A percentile compares a stretch with the other conserved stretches of the same genome.
Conservation (phyloP, 2,888 invertebrate genomes). For the Cheiracanthium punctorium region DNA sequence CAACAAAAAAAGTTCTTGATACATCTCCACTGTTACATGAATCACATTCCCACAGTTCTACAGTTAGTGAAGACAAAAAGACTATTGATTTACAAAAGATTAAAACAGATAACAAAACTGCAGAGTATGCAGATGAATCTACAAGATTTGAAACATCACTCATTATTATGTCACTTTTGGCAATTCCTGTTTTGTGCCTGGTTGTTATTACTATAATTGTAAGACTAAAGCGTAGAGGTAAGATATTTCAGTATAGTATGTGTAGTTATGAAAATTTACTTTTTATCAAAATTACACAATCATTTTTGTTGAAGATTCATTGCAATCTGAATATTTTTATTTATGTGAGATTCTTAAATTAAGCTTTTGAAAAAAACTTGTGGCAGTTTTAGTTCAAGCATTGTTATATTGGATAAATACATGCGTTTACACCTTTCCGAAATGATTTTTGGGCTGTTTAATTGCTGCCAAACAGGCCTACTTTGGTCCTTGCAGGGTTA, state of each 20-base stretch:
- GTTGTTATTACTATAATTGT: conserved; percentile 75
- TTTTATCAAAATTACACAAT: background rate
- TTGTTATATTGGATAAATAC: too few relatives aligned
- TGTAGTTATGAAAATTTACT: background rate
- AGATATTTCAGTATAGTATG: conserved; percentile 26
- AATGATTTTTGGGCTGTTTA: too few relatives aligned
- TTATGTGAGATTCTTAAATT: too few relatives aligned
- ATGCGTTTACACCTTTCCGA: too few relatives aligned
- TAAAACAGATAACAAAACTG: conserved; percentile 6
- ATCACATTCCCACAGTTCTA: background rate
- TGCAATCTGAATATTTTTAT: too few relatives aligned
- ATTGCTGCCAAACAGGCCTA: too few relatives aligned
- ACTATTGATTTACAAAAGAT: background rate
- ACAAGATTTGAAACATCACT: conserved; percentile 75
- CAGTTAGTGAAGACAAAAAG: background rate
- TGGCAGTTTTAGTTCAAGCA: too few relatives aligned
- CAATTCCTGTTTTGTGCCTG: conserved; percentile 76
- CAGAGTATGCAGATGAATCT: conserved; percentile 17
- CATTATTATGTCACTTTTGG: conserved; percentile 76
- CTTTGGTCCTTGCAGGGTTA: too few relatives aligned
- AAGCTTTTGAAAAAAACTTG: too few relatives aligned
- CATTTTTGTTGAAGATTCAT: background rate
- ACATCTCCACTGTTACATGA: background rate
- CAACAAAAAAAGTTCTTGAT: conserved; percentile 63
- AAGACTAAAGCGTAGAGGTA: conserved; percentile 76